Base-by-base conservation (phyloP, 1,140 invertebrate species). In the Drosophila kepulauana region DNA sequence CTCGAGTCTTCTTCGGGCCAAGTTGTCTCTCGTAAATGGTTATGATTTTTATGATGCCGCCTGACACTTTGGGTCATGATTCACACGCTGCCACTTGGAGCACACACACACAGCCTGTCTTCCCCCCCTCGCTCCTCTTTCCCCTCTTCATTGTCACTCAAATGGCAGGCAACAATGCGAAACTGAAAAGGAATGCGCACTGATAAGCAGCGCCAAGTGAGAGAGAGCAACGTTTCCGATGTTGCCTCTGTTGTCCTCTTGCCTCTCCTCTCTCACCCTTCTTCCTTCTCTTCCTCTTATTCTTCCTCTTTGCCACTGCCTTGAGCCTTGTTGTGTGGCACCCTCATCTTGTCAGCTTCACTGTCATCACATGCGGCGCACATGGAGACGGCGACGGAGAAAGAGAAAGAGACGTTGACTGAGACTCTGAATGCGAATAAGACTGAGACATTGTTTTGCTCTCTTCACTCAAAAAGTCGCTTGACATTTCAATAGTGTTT, bases 41-140 rank as follows among this genome's bases (percentile, higher is more conserved):
- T 88, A 88, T 89, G 84, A 89, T 89, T 88, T 87, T 88, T 88
- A 88, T 89, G 82, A 71, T 77, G 73, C 52, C 65, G 70, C 63
- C 71, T 78, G 78, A 84, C 85, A 89, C 70, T 78, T 77, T 87
- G 63, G 45, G 49, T 58, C 76, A 77, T 82, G 82, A 86, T 56
- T 84, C 81, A 81, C 72, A 59, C 35, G 16, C 48, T 62, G 65
- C 35, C 72, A 57, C 58, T 69, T 62, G 20, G 25, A 28, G 68
- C 33, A n/a, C 49, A 51, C 20, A 25, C 28, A 33, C 20, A 54
- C 51, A 54, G 28, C 10, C 10, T 62, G 56, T 25, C 56, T 46
- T 20, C 59, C n/a, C 48, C 48, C 20, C 13, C 28, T 16, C 30
- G 15, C 13, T 35, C 8, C 52, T 54, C 16, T 13, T 35, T 8